Conservation (phyloP, 1,140 invertebrate species). For the Ooceraea biroi region DNA sequence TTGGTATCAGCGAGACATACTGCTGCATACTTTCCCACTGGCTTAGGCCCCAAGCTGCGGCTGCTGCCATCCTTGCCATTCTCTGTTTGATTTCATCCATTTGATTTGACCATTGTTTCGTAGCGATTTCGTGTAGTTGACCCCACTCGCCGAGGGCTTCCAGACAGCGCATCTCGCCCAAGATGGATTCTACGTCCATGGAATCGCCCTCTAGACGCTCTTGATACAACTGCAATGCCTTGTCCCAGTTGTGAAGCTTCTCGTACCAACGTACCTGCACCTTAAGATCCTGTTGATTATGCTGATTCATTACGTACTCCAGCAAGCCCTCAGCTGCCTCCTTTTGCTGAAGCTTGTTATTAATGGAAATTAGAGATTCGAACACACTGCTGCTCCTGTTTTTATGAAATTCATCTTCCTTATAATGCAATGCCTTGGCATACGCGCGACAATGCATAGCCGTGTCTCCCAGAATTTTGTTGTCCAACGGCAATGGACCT, state of each 20-base stretch:
- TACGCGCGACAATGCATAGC: slow-evolving; percentile 95
- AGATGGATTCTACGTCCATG: slow-evolving; percentile 92
- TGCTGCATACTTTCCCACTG: slow-evolving; percentile 97
- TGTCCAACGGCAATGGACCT: slow-evolving; percentile 96
- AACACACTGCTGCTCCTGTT: slow-evolving; percentile 92
- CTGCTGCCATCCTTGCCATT: slow-evolving; percentile 96
- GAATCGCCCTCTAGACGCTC: slow-evolving; percentile 88
- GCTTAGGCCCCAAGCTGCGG: slow-evolving; percentile 97
- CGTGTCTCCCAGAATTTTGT: slow-evolving; percentile 92
- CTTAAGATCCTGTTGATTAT: slow-evolving; percentile 88
- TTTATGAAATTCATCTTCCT: slow-evolving; percentile 97
- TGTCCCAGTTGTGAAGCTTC: slow-evolving; percentile 99
- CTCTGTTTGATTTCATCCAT: slow-evolving; percentile 91
- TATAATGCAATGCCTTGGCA: slow-evolving; percentile 99
- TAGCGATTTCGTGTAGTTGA: slow-evolving; percentile 92
- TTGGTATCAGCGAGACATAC: slow-evolving; percentile 94
- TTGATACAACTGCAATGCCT: slow-evolving; percentile 95
- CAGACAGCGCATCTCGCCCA: slow-evolving; percentile 98
- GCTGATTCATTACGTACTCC: slow-evolving; percentile 95
- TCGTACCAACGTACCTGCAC: slow-evolving; percentile 99
- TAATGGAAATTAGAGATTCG: slow-evolving; percentile 98
- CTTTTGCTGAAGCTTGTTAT: slow-evolving; percentile 99
- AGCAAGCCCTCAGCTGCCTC: slow-evolving; percentile 98
- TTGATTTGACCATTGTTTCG: slow-evolving; percentile 91
- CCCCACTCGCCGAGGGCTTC: slow-evolving; percentile 99